Base-by-base conservation (phyloP, 2,797 vertebrate species). In the Intellagama lesueurii region DNA sequence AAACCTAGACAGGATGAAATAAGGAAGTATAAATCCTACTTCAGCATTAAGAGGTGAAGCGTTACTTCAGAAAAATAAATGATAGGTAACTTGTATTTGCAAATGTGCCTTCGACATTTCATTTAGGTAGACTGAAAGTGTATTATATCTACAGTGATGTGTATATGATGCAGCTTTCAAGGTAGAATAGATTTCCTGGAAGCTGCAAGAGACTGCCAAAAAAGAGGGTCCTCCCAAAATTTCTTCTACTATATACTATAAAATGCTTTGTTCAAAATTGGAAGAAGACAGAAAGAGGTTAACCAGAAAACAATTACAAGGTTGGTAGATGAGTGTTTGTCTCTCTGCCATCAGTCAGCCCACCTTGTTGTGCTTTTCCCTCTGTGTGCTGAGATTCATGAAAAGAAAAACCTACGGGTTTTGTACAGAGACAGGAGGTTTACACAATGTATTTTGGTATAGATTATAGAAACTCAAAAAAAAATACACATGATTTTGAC, bases 51-150 rank as follows among this genome's bases (percentile, higher is more conserved):
- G 84, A 90, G 90, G 85, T 69, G 92, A 91, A 88, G 89, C 85
- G 90, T 93, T 40, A 4, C 94, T 93, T 94, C 91, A 88, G 49
- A 0, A 81, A 11, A 82, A 93, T 88, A 91, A 32, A 91, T 64
- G 30, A 91, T 86, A 84, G 87, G 30, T 93, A 94, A 93, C 94
- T 87, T 92, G 93, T 93, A 89, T 94, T 88, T 95, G 93, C 92
- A 92, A 92, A 91, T 85, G 78, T 32, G 26, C 75, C 92, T 83
- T 90, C 83, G 88, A 87, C 91, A 78, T n/a, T 92, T 91, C 87
- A 93, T 95, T 95, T 94, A 90, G 90, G 91, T 92, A 92, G 93
- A 92, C 92, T 92, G 90, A 94, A 95, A 94, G 80, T 91, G 90
- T 95, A 92, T 93, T 95, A 88, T 93, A 88, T 86, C 66, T 83